Evolutionary conservation across 2,113 vertebrate genomes (phyloP), one percentile per base, ranked within the genome.

Genomic region (Triplophysa dalaica): DNA sequence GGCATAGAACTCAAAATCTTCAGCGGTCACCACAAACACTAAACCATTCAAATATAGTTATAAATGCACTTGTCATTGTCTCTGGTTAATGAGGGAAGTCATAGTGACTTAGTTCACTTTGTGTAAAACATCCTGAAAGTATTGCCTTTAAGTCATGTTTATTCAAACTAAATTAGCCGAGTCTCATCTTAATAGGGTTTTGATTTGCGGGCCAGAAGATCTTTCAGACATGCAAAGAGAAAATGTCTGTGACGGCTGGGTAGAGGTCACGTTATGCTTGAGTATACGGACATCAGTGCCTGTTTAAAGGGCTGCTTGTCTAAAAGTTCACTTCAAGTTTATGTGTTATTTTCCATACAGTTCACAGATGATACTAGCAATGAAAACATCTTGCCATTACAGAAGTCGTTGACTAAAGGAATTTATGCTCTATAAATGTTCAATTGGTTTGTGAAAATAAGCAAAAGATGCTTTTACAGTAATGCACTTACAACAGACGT

Each of bases 131-230:
- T 58, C 19, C 54, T 12, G 72, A 66, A 56, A 29, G 43, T 56
- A 64, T 84, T 85, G 82, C 84, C 73, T 26, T 66, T n/a, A 66
- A 81, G 77, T 73, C 62, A 26, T 58, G 67, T 72, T 86, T 79
- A 87, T 85, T 88, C 86, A 86, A 86, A 80, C 60, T 67, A 69
- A 77, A 78, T 84, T 26, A 58, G 77, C 74, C 52, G n/a, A n/a
- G 45, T 43, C 66, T 81, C 68, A 58, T 63, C 61, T 64, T 88
- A 86, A 87, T 84, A 75, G 82, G 82, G 77, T 80, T 90, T 76
- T 89, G 84, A 90, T 84, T 78, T 79, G 69, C 73, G 50, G 66
- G 61, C 82, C 84, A 82, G 87, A 83, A 85, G 81, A 87, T 87
- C 83, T 73, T 50, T 58, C 6, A 78, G 82, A 89, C 70, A 75